phyloP scores from a whole-genome alignment of 1,140 invertebrate genomes.

The Macrotrachela quadricornifera region DNA sequence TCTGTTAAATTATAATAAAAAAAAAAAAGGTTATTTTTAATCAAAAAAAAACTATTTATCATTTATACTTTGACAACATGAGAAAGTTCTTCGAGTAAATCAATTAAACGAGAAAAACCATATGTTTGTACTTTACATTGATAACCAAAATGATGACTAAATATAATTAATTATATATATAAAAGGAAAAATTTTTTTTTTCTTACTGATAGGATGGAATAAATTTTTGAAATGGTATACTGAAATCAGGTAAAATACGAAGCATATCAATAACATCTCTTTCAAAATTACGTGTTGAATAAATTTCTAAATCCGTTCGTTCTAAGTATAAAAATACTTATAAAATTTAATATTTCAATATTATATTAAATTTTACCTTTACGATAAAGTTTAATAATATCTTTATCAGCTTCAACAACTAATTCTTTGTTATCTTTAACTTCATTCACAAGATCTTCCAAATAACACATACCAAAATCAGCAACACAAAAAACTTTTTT shows the following conservation, averaged over 20 bases:
- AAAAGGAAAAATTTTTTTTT: too few relatives aligned
- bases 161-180: too few relatives aligned
- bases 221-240: slow-evolving; percentile 63
- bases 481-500: slow-evolving; percentile 46
- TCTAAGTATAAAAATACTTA: too few relatives aligned
- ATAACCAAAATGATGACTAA: slow-evolving; percentile 31
- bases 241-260: slow-evolving; percentile 56
- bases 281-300: slow-evolving; percentile 15
- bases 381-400: too few relatives aligned
- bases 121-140: slow-evolving; percentile 35
- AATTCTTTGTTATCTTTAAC: slow-evolving; percentile 36
- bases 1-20: too few relatives aligned
- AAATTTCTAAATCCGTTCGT: too few relatives aligned
- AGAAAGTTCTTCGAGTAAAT: slow-evolving; percentile 46
- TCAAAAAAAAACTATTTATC: too few relatives aligned
- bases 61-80: slow-evolving; percentile 57
- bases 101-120: slow-evolving; percentile 34
- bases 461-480: slow-evolving; percentile 58
- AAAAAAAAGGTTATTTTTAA: too few relatives aligned
- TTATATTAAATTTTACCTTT: too few relatives aligned
- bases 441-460: slow-evolving; percentile 48
- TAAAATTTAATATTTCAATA: too few relatives aligned
- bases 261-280: slow-evolving; percentile 58
- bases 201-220: slow-evolving; percentile 32
- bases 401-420: too few relatives aligned